These are phyloP conservation scores for Nephila pilipes DNA, from an alignment of 1,140 invertebrate species.

Conservation along the genomic window DNA sequence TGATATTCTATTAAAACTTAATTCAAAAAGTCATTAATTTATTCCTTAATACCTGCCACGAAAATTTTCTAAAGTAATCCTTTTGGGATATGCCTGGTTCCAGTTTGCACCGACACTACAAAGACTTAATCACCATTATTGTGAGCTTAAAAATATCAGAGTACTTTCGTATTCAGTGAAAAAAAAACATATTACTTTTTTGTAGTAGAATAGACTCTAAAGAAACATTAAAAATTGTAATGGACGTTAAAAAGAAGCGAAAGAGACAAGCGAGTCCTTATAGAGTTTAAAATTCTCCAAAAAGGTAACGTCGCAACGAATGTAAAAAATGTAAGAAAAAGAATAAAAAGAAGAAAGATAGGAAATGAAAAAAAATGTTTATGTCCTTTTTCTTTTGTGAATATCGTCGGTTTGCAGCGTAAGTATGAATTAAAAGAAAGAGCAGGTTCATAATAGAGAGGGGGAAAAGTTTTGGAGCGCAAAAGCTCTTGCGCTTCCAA, in stretches of 20 bases:
- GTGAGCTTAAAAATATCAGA: background rate
- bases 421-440: conserved; percentile 75
- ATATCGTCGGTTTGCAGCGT: conserved; percentile 20
- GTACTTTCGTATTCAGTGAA: background rate
- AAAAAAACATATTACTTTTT: background rate
- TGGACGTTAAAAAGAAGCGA: conserved; percentile 15
- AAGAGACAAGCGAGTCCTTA: conserved; percentile 20
- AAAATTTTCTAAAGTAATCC: too few relatives aligned
- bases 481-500: background rate
- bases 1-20: too few relatives aligned
- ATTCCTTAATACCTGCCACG: too few relatives aligned
- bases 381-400: conserved; percentile 24
- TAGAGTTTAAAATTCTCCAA: conserved; percentile 27
- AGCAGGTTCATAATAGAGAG: conserved; percentile 54
- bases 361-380: background rate
- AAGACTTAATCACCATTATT: too few relatives aligned
- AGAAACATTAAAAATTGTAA: conserved; percentile 37
- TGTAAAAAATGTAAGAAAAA: background rate
- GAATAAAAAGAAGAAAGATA: too few relatives aligned
- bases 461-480: conserved; percentile 66
- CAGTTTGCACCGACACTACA: too few relatives aligned
- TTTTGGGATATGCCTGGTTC: too few relatives aligned
- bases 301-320: conserved; percentile 30
- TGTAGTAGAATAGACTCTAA: background rate
- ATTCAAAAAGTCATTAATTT: too few relatives aligned